Conservation (phyloP, 2,797 vertebrate genomes). For the Sebastes trivittatus region DNA sequence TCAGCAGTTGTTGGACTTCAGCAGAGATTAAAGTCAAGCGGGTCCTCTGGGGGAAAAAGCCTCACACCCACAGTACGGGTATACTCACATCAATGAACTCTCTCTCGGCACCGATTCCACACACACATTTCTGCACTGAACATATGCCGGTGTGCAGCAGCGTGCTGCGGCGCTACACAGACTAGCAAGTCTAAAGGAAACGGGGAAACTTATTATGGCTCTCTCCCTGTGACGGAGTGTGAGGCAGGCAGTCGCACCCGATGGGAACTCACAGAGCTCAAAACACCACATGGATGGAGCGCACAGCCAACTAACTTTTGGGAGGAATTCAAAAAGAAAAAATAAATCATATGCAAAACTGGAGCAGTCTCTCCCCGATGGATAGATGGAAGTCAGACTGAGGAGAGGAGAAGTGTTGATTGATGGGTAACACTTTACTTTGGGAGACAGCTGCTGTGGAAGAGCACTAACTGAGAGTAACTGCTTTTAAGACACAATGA, state of each 20-base stretch:
- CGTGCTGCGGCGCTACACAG: neutral
- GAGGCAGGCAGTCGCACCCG: neutral
- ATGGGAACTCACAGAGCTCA: neutral
- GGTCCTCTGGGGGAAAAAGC: neutral
- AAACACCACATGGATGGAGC: neutral
- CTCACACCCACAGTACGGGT: neutral
- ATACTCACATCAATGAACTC: neutral
- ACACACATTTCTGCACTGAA: neutral
- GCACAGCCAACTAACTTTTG: neutral
- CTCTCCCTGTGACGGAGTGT: neutral
- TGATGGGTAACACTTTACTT: neutral
- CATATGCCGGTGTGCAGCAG: neutral
- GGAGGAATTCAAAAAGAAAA: neutral
- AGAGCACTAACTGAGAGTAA: no score
- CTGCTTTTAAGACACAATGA: no score
- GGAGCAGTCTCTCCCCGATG: neutral
- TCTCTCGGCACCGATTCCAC: neutral
- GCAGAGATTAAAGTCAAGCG: no score
- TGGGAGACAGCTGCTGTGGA: no score
- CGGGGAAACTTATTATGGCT: neutral
- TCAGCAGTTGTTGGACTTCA: no score
- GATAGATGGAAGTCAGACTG: slow-evolving; percentile 7
- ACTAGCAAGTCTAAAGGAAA: slow-evolving; percentile 6
- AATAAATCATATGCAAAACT: neutral
- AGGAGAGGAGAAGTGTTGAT: neutral